phyloP scores from a whole-genome alignment of 2,888 invertebrate genomes.

The Drepanosiphum platanoidis region DNA sequence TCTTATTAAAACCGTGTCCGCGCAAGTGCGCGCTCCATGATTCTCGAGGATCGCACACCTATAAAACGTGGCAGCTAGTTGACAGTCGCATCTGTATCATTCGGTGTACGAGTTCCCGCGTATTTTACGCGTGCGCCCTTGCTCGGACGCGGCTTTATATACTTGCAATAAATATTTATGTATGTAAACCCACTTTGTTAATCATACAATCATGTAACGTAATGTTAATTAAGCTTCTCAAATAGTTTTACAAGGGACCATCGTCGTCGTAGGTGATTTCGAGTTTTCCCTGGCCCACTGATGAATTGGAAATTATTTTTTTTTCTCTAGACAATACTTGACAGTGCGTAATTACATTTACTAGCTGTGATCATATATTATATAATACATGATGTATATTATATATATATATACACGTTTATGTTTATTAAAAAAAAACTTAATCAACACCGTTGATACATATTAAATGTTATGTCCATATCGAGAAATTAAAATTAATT shows the following conservation, averaged over 20 bases:
- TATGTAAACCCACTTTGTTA: slow-evolving; percentile 1
- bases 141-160: not conserved
- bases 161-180: slow-evolving; percentile 46
- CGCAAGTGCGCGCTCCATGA: not conserved
- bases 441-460: not conserved
- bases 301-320: slow-evolving; percentile 17
- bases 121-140: not conserved
- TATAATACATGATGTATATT: not conserved
- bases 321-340: slow-evolving; percentile 7
- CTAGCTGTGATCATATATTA: slow-evolving; percentile 2
- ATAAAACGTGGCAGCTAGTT: not conserved
- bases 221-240: slow-evolving; percentile 26
- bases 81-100: not conserved
- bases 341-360: not conserved
- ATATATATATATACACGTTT: not conserved
- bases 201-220: slow-evolving; percentile 12
- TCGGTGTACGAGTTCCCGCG: not conserved
- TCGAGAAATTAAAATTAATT: not conserved
- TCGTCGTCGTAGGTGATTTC: not conserved
- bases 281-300: not conserved
- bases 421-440: not conserved
- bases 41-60: not conserved
- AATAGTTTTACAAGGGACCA: slow-evolving; percentile 25
- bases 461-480: slow-evolving; percentile 18
- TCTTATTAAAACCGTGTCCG: not conserved